These are phyloP conservation scores for Beris chalybata DNA, from an alignment of 2,888 invertebrate species.

Conservation along the genomic window DNA sequence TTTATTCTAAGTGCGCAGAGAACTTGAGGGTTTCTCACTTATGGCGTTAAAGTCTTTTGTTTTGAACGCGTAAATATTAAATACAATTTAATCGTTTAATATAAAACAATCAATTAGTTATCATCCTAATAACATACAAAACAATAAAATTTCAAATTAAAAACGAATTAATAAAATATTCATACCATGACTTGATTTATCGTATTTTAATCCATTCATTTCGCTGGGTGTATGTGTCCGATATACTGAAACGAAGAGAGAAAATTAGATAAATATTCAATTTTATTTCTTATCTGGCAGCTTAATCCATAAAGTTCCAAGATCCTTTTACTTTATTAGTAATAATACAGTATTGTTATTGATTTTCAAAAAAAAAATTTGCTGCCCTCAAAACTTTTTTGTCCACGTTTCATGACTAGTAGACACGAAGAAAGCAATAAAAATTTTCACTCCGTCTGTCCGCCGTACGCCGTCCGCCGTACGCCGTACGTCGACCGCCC, in stretches of 20 bases:
- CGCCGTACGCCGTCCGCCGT: no score
- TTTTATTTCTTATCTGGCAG: not conserved
- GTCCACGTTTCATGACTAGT: no score
- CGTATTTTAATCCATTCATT: slow-evolving; percentile 13
- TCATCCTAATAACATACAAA: not conserved
- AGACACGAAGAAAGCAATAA: no score
- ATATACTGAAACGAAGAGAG: not conserved
- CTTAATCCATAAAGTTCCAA: no score
- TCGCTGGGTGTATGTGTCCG: slow-evolving; percentile 3
- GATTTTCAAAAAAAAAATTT: no score
- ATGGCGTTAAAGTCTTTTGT: not conserved
- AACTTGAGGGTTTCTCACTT: not conserved
- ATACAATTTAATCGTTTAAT: not conserved
- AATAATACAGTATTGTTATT: no score
- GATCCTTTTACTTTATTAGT: no score
- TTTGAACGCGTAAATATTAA: not conserved
- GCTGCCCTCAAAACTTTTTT: no score
- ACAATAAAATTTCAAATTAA: not conserved
- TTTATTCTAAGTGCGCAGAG: no score
- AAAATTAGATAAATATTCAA: not conserved
- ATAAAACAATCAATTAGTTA: not conserved
- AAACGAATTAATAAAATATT: not conserved
- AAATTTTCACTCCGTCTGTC: no score
- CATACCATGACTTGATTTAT: slow-evolving; percentile 6
- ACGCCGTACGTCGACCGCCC: no score